Conservation (phyloP, 2,888 invertebrate genomes). For the Pecten maximus region DNA sequence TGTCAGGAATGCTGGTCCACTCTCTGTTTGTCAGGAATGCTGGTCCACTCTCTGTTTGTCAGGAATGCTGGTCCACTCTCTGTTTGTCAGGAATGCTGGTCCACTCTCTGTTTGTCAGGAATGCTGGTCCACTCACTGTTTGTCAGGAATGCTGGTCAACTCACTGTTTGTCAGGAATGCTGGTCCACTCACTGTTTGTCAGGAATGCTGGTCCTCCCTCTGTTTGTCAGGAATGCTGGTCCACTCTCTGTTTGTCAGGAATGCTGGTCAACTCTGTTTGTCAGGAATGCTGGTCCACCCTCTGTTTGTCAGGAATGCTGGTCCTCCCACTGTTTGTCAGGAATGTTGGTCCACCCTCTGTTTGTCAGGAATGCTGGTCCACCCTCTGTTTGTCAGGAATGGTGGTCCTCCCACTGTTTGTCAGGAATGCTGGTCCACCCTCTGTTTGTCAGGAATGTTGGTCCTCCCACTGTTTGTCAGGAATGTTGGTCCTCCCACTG, state of each 20-base stretch:
- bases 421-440: not conserved
- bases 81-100: not conserved
- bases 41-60: too few species aligned
- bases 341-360: not conserved
- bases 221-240: too few species aligned
- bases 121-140: too few species aligned
- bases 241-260: not conserved
- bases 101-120: not conserved
- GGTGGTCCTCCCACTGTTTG: not conserved
- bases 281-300: too few species aligned
- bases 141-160: not conserved
- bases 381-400: too few species aligned
- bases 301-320: too few species aligned
- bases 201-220: too few species aligned
- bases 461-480: too few species aligned
- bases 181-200: not conserved
- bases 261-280: not conserved
- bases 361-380: too few species aligned
- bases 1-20: not conserved
- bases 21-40: too few species aligned
- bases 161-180: not conserved
- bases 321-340: not conserved
- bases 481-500: not conserved
- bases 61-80: not conserved
- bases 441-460: too few species aligned